Conservation (phyloP, 2,113 vertebrate species). For the Hyperoodon ampullatus region DNA sequence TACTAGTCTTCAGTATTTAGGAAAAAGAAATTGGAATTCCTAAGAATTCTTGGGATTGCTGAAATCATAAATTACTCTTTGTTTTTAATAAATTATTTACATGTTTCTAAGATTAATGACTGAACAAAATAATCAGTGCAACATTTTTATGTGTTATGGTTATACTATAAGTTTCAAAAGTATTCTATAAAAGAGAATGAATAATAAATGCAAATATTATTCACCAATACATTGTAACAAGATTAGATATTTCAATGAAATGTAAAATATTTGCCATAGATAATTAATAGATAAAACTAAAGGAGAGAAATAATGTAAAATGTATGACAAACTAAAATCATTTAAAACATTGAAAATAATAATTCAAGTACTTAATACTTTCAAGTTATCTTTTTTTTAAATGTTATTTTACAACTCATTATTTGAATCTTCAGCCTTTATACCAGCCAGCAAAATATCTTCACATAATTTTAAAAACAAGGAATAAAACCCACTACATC, state of each 20-base stretch:
- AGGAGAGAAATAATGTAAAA: background rate
- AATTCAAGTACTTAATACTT: background rate
- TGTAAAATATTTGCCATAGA: background rate
- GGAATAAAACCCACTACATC: background rate
- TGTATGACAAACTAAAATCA: conserved; percentile 7
- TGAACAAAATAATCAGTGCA: background rate
- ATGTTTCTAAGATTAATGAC: background rate
- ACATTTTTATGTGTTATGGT: background rate
- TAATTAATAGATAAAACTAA: background rate
- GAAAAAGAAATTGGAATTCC: background rate
- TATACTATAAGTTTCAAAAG: background rate
- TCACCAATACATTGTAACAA: background rate
- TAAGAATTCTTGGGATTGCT: background rate
- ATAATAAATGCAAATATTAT: background rate
- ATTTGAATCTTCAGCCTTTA: background rate
- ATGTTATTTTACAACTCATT: background rate
- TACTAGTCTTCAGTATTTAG: background rate
- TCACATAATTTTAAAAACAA: background rate
- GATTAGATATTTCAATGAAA: background rate
- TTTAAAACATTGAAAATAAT: background rate
- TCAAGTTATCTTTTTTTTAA: background rate
- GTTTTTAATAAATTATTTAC: background rate
- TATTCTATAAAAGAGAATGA: background rate
- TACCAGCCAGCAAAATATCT: background rate
- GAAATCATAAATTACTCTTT: background rate